Evolutionary conservation across 2,888 invertebrate species (phyloP), one percentile per base, ranked within the genome.

Genomic region (Steinernema carpocapsae): DNA sequence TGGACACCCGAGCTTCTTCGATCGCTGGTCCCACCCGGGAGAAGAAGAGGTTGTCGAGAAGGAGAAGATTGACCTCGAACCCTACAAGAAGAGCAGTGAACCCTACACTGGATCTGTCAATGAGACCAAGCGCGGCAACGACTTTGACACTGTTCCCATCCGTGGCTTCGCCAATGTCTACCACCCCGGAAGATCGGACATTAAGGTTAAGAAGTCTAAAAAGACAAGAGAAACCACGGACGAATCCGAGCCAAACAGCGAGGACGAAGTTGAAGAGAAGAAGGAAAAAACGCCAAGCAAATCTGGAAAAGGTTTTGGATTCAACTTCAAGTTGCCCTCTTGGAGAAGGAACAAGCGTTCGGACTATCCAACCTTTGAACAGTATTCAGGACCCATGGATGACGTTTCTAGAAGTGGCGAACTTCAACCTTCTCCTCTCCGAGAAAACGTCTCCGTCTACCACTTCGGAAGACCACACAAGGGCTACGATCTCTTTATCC

Each of bases 401-500:
- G 72, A 72, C 48, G 19, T 42, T 32, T 29, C 32, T 10, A 72
- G 48, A n/a, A n/a, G 48, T 51, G 22, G 7, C n/a, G 72, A 72
- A 26, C 72, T 72, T 7, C 48, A 37, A 10, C 26, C 72, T n/a
- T 14, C 17, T 17, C 77, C 81, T 0, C 56, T 81, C 26, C 17
- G 24, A 6, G 71, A 76, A 17, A 71, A 75, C 71, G 56, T 74
- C n/a, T 12, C 46, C 17, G 77, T 72, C 14, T 78, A 79, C 74
- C 79, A 78, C 70, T 71, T 70, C n/a, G 79, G 79, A 51, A 71
- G 72, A 24, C 48, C 72, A 1, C 71, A 46, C 10, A 56, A 42
- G 26, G 14, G 3, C 12, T 70, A n/a, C 43, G 32, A 59, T n/a
- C 6, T 64, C n/a, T 72, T 72, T 59, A 6, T 72, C 7, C 32